Evolutionary conservation across 2,888 invertebrate genomes (phyloP).

Genomic region (Drosophila merina): DNA sequence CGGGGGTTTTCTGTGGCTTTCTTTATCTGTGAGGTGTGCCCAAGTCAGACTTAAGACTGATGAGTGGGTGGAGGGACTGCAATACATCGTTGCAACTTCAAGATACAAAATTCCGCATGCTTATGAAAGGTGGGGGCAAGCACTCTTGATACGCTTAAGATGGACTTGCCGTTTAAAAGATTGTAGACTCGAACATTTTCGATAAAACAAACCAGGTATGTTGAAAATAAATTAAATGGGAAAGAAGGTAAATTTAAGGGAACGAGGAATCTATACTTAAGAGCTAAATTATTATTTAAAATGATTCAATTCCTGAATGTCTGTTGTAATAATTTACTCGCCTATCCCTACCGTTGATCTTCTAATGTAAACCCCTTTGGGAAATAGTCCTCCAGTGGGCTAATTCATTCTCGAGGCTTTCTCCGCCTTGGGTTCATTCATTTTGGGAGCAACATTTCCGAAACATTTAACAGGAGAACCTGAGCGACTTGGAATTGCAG

Average conservation of each 20-base stretch:
- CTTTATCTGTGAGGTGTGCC: slow-evolving; percentile 38
- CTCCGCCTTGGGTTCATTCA: slow-evolving; percentile 26
- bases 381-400: slow-evolving; percentile 11
- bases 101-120: slow-evolving; percentile 18
- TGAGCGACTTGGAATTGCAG: slow-evolving; percentile 38
- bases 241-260: neutral
- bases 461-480: slow-evolving; percentile 51
- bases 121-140: slow-evolving; percentile 26
- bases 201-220: neutral
- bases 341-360: slow-evolving; percentile 24
- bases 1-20: slow-evolving; percentile 36
- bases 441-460: slow-evolving; percentile 40
- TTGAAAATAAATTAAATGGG: neutral
- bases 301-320: neutral
- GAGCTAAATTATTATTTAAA: neutral
- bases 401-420: slow-evolving; percentile 31
- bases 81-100: slow-evolving; percentile 13
- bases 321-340: slow-evolving; percentile 11
- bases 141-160: slow-evolving; percentile 14
- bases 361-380: slow-evolving; percentile 19
- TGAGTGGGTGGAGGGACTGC: slow-evolving; percentile 34
- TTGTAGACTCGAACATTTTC: neutral
- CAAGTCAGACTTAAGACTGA: slow-evolving; percentile 37
- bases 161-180: neutral
- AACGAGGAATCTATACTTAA: neutral